phyloP scores from a whole-genome alignment of 1,140 invertebrate genomes.

The Aphis craccivora region DNA sequence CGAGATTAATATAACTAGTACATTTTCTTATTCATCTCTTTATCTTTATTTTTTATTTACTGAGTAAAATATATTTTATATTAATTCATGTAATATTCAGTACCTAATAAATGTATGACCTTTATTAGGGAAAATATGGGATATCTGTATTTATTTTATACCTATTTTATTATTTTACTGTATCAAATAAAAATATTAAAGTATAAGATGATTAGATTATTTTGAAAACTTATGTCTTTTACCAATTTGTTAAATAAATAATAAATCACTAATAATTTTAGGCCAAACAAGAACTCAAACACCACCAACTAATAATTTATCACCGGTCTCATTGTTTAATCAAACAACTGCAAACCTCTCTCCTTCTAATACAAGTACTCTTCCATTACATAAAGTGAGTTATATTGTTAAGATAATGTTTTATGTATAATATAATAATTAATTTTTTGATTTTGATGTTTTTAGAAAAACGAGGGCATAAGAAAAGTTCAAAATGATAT shows the following conservation, averaged over 20 bases:
- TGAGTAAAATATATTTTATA: too few relatives aligned
- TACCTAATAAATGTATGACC: not conserved
- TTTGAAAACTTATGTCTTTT: not conserved
- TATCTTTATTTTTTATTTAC: not conserved
- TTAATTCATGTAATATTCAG: not conserved
- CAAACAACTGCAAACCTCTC: slow-evolving; percentile 7
- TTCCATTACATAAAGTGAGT: slow-evolving; percentile 46
- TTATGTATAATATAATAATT: not conserved
- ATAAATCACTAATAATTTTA: not conserved
- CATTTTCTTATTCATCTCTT: not conserved
- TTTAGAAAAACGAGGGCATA: slow-evolving; percentile 59
- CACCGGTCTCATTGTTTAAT: slow-evolving; percentile 18
- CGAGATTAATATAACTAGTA: not conserved
- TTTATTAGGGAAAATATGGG: not conserved
- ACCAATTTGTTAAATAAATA: not conserved
- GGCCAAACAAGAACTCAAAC: not conserved
- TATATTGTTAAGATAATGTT: not conserved
- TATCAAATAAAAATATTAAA: not conserved
- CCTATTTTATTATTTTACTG: not conserved
- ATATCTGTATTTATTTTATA: not conserved
- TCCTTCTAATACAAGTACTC: slow-evolving; percentile 41
- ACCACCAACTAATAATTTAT: slow-evolving; percentile 25
- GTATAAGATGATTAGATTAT: not conserved
- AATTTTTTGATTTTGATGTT: not conserved
- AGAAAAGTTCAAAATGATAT: slow-evolving; percentile 60